phyloP scores from a whole-genome alignment of 2,888 invertebrate species.

The Dasysyrphus albostriatus region DNA sequence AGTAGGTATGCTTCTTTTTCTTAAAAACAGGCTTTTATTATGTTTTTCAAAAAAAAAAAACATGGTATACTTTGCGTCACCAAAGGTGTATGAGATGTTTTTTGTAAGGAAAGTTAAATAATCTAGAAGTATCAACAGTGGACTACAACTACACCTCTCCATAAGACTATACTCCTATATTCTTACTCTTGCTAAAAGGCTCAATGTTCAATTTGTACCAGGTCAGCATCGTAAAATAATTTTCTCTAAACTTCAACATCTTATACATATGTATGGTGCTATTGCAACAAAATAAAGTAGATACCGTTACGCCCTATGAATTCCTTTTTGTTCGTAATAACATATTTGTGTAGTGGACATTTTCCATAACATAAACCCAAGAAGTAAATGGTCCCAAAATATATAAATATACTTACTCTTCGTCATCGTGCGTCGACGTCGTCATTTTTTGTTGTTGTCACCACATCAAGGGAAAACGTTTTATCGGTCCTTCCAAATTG shows the following conservation, averaged over 20 bases:
- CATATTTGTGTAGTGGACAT: slow-evolving; percentile 24
- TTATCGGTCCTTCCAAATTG: slow-evolving; percentile 1
- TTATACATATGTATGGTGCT: neutral
- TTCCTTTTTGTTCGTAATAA: slow-evolving; percentile 18
- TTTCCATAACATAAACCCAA: slow-evolving; percentile 28
- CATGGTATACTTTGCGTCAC: slow-evolving; percentile 7
- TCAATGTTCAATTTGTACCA: slow-evolving; percentile 36
- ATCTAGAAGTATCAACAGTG: neutral
- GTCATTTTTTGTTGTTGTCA: neutral
- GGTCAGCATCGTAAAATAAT: slow-evolving; percentile 33
- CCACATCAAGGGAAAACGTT: slow-evolving; percentile 26
- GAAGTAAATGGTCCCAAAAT: slow-evolving; percentile 2
- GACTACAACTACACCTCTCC: neutral
- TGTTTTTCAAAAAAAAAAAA: neutral
- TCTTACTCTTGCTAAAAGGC: neutral
- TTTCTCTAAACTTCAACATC: slow-evolving; percentile 5
- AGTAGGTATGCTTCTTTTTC: neutral
- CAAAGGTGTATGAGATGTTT: neutral
- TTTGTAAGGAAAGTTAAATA: slow-evolving; percentile 1
- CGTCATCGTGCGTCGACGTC: too few species aligned
- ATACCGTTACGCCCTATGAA: slow-evolving; percentile 11
- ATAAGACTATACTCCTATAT: neutral
- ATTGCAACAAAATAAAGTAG: neutral
- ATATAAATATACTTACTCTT: neutral
- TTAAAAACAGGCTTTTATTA: neutral